Base-by-base conservation (phyloP, 2,888 invertebrate genomes). In the Empis livida region DNA sequence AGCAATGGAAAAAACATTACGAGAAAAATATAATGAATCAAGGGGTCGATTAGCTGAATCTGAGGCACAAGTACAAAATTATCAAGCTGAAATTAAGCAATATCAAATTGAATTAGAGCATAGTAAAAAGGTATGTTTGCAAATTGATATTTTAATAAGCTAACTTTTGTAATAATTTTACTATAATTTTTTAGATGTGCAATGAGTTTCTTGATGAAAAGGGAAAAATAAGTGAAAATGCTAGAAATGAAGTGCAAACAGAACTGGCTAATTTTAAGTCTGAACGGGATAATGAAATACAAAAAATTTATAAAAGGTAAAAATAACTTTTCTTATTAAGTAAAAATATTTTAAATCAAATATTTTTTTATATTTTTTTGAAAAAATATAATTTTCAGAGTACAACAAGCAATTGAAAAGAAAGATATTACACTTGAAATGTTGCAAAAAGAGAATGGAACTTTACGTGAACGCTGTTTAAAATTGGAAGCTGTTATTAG, bases 231-330 rank as follows among this genome's bases (percentile, higher is more conserved):
- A 76, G 75, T 49, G 74, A 74, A 46, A 70, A 75, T 49, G 75
- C 81, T 20, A 77, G 80, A 44, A 71, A 75, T 39, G 76, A 82
- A 57, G 78, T 85, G 65, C 71, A 75, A 48, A 64, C 62, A 20
- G 82, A 81, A 59, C 73, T 84, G 49, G 74, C 76, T n/a, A 62
- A 68, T 10, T 61, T 85, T 40, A 74, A 77, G 57, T 74, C 74
- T 44, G 80, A 84, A 59, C 72, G 82, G 59, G 84, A 88, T 55
- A 78, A 78, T 57, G 82, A 86, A 63, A 79, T 88, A 72, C 82
- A 84, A 53, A 82, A 83, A 63, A 75, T 89, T 1, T 85, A 87
- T 60, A 82, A 84, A 60, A 81, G 85, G 87, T 86, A 60, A 62
- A 61, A 61, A 23, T 40, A 47, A 39, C 13, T 38, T 45, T 49